These are phyloP conservation scores for Neogale vison DNA, from an alignment of 2,113 vertebrate genomes.

Conservation along the genomic window DNA sequence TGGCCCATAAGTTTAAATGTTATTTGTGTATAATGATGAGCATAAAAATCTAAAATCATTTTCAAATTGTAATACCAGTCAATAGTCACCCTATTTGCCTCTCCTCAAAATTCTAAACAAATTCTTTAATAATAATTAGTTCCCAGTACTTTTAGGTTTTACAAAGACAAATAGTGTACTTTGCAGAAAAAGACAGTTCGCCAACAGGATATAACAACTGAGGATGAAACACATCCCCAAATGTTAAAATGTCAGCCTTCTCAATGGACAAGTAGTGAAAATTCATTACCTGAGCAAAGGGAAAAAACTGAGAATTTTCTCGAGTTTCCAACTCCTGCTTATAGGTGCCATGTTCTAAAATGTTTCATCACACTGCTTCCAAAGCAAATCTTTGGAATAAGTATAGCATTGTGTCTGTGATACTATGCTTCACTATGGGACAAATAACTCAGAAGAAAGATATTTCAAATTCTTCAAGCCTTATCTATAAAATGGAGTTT, in stretches of 20 bases:
- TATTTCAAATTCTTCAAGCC: background rate
- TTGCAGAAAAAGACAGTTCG: background rate
- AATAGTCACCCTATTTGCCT: background rate
- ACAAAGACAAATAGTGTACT: background rate
- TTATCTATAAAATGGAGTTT: background rate
- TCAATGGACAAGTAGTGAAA: background rate
- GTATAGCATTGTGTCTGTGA: background rate
- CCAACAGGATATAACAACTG: background rate
- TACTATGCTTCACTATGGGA: background rate
- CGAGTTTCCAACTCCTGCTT: background rate
- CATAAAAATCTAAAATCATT: conserved; percentile 28
- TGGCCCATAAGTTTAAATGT: background rate
- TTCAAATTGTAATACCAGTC: conserved; percentile 24
- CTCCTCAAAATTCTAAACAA: conserved; percentile 4
- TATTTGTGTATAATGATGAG: background rate
- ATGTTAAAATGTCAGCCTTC: background rate
- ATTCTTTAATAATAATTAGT: background rate
- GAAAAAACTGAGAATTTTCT: background rate
- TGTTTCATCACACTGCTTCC: background rate
- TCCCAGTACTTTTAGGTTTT: background rate
- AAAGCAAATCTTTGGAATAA: background rate
- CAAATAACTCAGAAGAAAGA: background rate
- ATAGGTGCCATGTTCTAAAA: background rate
- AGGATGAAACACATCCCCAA: background rate
- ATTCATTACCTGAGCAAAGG: background rate